Base-by-base conservation (phyloP, 64 coral and sea anemone genomes). In the Porites lutea region DNA sequence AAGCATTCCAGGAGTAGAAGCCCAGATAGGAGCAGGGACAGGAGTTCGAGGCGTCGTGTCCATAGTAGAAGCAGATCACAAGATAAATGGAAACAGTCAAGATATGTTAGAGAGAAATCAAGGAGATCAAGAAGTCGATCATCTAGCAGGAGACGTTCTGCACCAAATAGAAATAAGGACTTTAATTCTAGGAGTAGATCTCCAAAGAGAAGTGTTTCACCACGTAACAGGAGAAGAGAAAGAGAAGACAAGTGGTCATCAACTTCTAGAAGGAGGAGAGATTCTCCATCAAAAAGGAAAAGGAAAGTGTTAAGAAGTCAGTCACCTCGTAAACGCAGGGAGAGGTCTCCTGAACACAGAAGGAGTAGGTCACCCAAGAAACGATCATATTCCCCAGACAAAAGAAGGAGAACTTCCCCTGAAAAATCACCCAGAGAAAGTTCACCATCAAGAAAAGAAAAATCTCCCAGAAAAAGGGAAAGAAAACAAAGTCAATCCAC, bases 41-140 rank as follows among this genome's bases (percentile, higher is more conserved):
- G 63, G 64, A 46, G 13, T 69, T 68, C 45, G 21, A 46, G 47
- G 19, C 81, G 12, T 22, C 45, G 19, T 68, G 45, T 10, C 52
- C 63, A 12, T 48, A 52, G 60, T 52, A 84, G 81, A 51, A 84
- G 63, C 69, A 50, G 46, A 67, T 84, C 81, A 50, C 61, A 22
- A 18, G 81, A 84, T 23, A 69, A 69, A 21, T 6, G 6, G 18
- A 84, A 68, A 69, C 46, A 51, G 16, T 65, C 19, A 51, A 84
- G n/a, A 13, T 44, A 68, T 49, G 1, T 19, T 12, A 69, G 12
- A 3, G 81, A 67, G 62, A 9, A 22, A 68, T 52, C 62, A 65
- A 84, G 11, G 48, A 65, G 63, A 2, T 84, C 81, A 66, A 84
- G 81, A 84, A 84, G 81, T 68, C 7, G 81, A 68, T 84, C 81